These are phyloP conservation scores for Budorcas taxicolor DNA, from an alignment of 2,113 vertebrate genomes.

Conservation along the genomic window DNA sequence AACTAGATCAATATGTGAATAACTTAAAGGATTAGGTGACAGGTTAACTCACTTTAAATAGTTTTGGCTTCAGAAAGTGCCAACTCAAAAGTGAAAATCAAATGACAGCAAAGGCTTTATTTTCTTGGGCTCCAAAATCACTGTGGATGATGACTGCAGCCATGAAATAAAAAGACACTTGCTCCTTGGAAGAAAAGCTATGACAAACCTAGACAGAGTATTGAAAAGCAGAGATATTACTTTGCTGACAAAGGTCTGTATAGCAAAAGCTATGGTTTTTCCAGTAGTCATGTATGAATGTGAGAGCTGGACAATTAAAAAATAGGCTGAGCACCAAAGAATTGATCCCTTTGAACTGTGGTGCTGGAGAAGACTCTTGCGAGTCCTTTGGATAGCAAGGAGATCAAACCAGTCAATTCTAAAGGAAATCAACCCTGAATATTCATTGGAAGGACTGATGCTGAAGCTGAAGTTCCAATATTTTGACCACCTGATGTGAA, in stretches of 20 bases:
- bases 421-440: not conserved
- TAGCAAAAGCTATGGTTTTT: not conserved
- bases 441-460: not conserved
- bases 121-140: not conserved
- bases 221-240: not conserved
- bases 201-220: not conserved
- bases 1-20: slow-evolving; percentile 15
- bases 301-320: not conserved
- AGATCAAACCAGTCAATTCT: not conserved
- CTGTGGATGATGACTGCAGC: not conserved
- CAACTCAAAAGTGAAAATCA: not conserved
- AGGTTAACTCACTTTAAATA: slow-evolving; percentile 23
- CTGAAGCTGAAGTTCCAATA: not conserved
- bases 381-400: not conserved
- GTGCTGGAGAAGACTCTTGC: not conserved
- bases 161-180: not conserved
- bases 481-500: not conserved
- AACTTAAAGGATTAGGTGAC: slow-evolving; percentile 8
- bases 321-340: not conserved
- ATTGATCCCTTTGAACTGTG: not conserved
- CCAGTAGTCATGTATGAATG: not conserved
- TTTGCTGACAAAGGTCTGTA: not conserved
- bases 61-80: slow-evolving; percentile 12
- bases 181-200: not conserved
- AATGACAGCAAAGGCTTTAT: not conserved